phyloP scores from a whole-genome alignment of 2,113 vertebrate genomes.

The Pseudorectes ferrugineus region DNA sequence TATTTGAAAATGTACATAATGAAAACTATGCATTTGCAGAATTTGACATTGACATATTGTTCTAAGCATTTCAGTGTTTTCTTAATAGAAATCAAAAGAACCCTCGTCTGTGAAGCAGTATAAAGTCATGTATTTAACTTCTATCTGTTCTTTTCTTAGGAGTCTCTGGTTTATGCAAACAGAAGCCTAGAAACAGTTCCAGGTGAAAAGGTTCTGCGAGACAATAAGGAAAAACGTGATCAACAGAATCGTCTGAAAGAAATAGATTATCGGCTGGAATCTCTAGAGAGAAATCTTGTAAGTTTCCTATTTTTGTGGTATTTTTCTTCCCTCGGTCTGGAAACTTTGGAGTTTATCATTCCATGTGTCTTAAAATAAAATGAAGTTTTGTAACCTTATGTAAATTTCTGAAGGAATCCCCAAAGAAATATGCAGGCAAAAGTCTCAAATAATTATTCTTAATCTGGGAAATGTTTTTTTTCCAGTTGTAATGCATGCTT shows the following conservation, averaged over 20 bases:
- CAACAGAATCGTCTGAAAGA: conserved; percentile 81
- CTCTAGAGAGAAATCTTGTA: conserved; percentile 65
- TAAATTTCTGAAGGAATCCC: background rate
- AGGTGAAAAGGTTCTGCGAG: conserved; percentile 83
- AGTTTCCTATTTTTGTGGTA: background rate
- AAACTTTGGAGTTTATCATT: background rate
- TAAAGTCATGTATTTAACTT: background rate
- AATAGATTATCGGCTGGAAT: conserved; percentile 85
- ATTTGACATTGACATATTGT: background rate
- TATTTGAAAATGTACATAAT: background rate
- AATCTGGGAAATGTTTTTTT: background rate
- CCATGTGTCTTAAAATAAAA: background rate
- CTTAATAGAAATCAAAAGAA: background rate
- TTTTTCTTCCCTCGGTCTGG: background rate
- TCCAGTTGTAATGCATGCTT: background rate
- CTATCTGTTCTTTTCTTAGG: conserved; percentile 69
- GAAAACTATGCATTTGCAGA: background rate
- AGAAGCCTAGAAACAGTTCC: conserved; percentile 66
- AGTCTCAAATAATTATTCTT: background rate
- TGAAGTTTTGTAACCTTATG: background rate
- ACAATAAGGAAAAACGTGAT: conserved; percentile 78
- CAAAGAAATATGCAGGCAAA: background rate
- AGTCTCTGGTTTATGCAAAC: conserved; percentile 57
- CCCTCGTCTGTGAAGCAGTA: background rate
- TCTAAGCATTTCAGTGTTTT: background rate